These are phyloP conservation scores for Pseudomyrmex flavicornis DNA, from an alignment of 1,140 invertebrate species.

Conservation along the genomic window DNA sequence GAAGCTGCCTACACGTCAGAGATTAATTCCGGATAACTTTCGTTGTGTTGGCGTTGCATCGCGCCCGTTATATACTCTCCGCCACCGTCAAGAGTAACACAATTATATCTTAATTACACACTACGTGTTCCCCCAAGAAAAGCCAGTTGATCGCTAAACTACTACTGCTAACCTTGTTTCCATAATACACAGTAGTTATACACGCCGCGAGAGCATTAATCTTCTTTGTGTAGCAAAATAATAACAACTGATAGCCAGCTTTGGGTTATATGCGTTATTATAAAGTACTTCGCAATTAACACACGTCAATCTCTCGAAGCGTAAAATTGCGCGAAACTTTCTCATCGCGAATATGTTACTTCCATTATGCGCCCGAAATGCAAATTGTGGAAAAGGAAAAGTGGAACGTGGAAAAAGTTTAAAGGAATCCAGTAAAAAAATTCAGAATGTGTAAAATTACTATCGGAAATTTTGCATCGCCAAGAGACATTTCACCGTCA, in stretches of 20 bases:
- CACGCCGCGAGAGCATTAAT: conserved; percentile 58
- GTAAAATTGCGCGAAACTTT: conserved; percentile 10
- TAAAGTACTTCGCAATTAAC: conserved; percentile 29
- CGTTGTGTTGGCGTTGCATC: conserved; percentile 42
- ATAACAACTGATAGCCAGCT: conserved; percentile 38
- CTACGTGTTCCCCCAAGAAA: conserved; percentile 45
- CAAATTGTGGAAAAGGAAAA: background rate
- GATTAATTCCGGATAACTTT: conserved; percentile 58
- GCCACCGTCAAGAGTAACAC: conserved; percentile 42
- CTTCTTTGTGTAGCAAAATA: conserved; percentile 61
- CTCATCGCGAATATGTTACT: background rate
- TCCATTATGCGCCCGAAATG: background rate
- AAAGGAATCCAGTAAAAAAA: background rate
- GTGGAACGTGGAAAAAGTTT: background rate
- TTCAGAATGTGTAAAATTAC: background rate
- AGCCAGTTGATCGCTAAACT: conserved; percentile 62
- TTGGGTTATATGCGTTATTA: background rate
- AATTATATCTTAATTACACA: conserved; percentile 62
- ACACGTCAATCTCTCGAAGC: conserved; percentile 13
- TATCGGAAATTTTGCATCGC: conserved; percentile 7
- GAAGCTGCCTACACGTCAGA: conserved; percentile 26
- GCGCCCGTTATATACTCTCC: conserved; percentile 33
- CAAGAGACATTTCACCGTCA: background rate
- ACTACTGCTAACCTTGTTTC: conserved; percentile 59
- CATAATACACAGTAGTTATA: conserved; percentile 54